Evolutionary conservation across 1,140 invertebrate genomes (phyloP).

Genomic region (Heliconius nattereri): DNA sequence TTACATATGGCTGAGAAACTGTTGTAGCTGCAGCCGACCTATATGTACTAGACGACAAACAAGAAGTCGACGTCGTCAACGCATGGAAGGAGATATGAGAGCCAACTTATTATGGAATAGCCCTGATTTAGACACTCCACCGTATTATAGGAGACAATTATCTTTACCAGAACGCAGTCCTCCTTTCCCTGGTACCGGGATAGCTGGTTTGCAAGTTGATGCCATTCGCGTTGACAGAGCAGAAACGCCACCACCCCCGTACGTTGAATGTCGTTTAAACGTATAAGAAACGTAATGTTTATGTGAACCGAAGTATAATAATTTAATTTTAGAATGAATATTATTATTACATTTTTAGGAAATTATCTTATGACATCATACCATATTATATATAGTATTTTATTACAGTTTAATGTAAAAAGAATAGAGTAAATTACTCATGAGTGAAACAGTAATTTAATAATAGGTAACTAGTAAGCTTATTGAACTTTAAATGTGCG

Average conservation of each 20-base stretch:
- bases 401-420: too few relatives aligned
- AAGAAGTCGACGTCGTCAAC: conserved; percentile 50
- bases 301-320: neutral
- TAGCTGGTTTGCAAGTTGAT: conserved; percentile 51
- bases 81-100: conserved; percentile 64
- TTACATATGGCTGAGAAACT: conserved; percentile 69
- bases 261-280: conserved; percentile 60
- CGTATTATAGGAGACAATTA: conserved; percentile 58
- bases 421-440: too few relatives aligned
- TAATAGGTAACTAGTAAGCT: too few relatives aligned
- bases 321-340: neutral
- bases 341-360: neutral
- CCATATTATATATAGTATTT: too few relatives aligned
- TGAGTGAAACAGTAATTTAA: too few relatives aligned
- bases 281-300: neutral
- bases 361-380: neutral
- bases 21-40: conserved; percentile 61
- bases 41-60: conserved; percentile 42
- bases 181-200: conserved; percentile 48
- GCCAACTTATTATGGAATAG: conserved; percentile 69
- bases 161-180: conserved; percentile 56
- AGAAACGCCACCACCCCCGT: conserved; percentile 76
- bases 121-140: conserved; percentile 71
- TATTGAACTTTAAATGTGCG: too few relatives aligned
- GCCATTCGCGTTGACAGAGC: conserved; percentile 50